phyloP scores from a whole-genome alignment of 2,113 vertebrate genomes.

The Arenaria interpres region DNA sequence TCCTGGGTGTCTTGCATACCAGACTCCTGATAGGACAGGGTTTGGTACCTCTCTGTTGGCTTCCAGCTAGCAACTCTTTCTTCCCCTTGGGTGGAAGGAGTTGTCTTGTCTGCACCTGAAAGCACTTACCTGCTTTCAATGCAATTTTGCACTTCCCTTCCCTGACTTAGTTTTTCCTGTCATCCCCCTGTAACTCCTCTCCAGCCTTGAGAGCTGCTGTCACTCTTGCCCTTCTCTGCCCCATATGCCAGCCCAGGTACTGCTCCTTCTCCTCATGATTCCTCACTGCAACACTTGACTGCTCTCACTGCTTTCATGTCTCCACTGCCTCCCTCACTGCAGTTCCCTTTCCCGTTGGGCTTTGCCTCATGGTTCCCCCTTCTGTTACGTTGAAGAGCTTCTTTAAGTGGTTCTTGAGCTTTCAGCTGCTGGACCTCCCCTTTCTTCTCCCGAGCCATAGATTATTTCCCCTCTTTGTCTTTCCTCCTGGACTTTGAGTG shows the following conservation, averaged over 20 bases:
- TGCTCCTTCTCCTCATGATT: background rate
- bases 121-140: background rate
- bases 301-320: background rate
- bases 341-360: background rate
- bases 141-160: background rate
- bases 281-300: background rate
- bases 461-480: background rate
- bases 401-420: background rate
- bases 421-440: background rate
- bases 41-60: background rate
- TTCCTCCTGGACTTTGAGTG: background rate
- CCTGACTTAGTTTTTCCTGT: background rate
- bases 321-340: background rate
- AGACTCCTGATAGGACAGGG: background rate
- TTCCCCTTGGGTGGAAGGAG: background rate
- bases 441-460: background rate
- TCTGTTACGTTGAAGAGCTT: background rate
- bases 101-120: background rate
- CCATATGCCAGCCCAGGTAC: background rate
- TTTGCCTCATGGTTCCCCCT: background rate
- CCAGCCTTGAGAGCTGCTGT: background rate
- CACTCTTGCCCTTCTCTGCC: background rate
- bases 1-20: background rate
- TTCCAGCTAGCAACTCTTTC: background rate
- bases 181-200: background rate